phyloP scores from a whole-genome alignment of 2,113 vertebrate genomes.

The Rhodinocichla rosea region DNA sequence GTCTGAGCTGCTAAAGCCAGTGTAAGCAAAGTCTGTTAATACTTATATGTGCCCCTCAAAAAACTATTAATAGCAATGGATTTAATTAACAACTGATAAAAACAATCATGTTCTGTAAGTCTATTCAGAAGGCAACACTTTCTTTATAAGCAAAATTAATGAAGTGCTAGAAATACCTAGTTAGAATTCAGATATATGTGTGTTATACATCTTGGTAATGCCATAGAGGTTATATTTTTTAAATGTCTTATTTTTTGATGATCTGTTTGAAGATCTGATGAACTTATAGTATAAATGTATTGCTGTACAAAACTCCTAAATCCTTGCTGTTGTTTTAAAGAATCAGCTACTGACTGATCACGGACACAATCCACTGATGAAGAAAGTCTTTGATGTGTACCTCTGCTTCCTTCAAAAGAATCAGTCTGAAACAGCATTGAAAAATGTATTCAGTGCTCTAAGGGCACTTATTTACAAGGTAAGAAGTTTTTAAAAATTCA shows the following conservation, averaged over 20 bases:
- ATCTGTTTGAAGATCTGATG: not conserved
- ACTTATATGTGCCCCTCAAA: not conserved
- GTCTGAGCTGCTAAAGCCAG: not conserved
- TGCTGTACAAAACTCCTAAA: not conserved
- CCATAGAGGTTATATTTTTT: not conserved
- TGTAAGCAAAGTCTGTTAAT: not conserved
- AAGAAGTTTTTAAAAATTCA: not conserved
- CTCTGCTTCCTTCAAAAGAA: conserved; percentile 96
- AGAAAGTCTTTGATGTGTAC: conserved; percentile 96
- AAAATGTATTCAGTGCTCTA: conserved; percentile 92
- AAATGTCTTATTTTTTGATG: not conserved
- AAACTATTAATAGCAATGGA: not conserved
- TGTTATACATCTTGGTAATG: not conserved
- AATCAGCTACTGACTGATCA: conserved; percentile 91
- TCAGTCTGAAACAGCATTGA: conserved; percentile 93
- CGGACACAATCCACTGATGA: conserved; percentile 96
- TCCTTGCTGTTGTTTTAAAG: conserved; percentile 67
- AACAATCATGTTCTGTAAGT: not conserved
- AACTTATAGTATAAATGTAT: not conserved
- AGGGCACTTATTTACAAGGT: conserved; percentile 97
- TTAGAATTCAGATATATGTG: not conserved
- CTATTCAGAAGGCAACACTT: not conserved
- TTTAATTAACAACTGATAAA: not conserved
- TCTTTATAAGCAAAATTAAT: not conserved
- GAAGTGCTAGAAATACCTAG: not conserved